phyloP scores from a whole-genome alignment of 1,140 invertebrate genomes.

The Neodiprion fabricii region DNA sequence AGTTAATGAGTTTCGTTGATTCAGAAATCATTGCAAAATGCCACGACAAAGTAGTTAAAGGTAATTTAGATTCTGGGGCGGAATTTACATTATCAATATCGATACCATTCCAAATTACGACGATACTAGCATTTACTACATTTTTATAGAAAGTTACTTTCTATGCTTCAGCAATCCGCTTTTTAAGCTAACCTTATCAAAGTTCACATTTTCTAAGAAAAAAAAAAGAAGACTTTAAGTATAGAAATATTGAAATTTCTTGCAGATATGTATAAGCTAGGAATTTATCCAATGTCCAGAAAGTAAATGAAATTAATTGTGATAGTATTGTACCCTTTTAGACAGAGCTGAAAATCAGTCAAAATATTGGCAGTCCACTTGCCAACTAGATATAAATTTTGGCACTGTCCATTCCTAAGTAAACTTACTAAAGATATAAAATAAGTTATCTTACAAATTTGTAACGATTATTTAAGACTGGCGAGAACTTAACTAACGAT shows the following conservation, averaged over 20 bases:
- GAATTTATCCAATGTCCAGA: not conserved
- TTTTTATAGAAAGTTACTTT: not conserved
- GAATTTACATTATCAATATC: not conserved
- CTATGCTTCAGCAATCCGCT: not conserved
- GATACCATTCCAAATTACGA: not conserved
- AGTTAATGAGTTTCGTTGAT: slow-evolving; percentile 73
- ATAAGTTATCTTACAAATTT: not conserved
- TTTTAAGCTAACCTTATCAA: not conserved
- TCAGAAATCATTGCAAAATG: slow-evolving; percentile 72
- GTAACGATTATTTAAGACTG: not conserved
- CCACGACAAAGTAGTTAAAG: slow-evolving; percentile 70
- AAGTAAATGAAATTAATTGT: slow-evolving; percentile 8
- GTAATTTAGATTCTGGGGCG: slow-evolving; percentile 64
- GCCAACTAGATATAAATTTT: too few species aligned
- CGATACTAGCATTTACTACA: not conserved
- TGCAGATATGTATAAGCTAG: not conserved
- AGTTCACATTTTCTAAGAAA: not conserved
- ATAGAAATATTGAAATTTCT: not conserved
- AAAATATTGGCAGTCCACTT: not conserved
- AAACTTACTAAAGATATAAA: too few species aligned
- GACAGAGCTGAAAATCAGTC: not conserved
- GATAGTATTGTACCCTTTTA: not conserved
- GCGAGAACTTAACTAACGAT: not conserved
- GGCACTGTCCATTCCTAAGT: too few species aligned
- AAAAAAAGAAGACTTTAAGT: not conserved